Evolutionary conservation across 2,113 vertebrate species (phyloP), one percentile per base, ranked within the genome.

Genomic region (Macaca fascicularis): DNA sequence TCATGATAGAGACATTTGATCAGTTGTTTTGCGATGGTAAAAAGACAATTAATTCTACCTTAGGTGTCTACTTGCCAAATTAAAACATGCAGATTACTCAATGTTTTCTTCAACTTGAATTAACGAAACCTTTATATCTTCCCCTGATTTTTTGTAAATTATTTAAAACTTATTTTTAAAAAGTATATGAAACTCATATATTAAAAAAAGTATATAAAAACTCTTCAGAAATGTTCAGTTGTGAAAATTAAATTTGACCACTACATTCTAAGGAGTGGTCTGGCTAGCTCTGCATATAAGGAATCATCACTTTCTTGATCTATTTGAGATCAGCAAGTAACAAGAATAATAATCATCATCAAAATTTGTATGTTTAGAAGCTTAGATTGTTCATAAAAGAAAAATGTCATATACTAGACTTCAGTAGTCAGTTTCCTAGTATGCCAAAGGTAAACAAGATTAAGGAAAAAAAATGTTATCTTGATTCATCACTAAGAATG

Each of bases 401-500:
- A 93, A 95, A 94, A 78, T 30, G 1, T 69, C 35, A 83, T 48
- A 35, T 2, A 16, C 69, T 6, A 85, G 13, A 61, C 40, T 30
- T 88, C 32, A 50, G 32, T 80, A 78, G 40, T 79, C 38, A 79
- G 81, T 79, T 93, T 95, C 16, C 3, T 93, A 91, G 8, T 38
- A 86, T 40, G 9, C n/a, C 57, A 74, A 78, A 96, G 38, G 91
- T 88, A 76, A 94, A 80, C 4, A 87, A 48, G 5, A 48, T 75
- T 43, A 91, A 94, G 22, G 57, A 40, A 27, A 48, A 48, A 92
- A 85, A 83, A 87, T 13, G 0, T 13, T 45, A 32, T 25, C 55
- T 50, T 78, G 10, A 23, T 75, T 93, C n/a, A 94, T 64, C 27
- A 93, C 76, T 83, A 90, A 91, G 38, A 86, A 92, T 83, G 6